A percentile compares a stretch with the other conserved stretches of the same genome.
These are phyloP conservation scores for Brachystomella parvula DNA, from an alignment of 1,140 invertebrate genomes.

Conservation along the genomic window DNA sequence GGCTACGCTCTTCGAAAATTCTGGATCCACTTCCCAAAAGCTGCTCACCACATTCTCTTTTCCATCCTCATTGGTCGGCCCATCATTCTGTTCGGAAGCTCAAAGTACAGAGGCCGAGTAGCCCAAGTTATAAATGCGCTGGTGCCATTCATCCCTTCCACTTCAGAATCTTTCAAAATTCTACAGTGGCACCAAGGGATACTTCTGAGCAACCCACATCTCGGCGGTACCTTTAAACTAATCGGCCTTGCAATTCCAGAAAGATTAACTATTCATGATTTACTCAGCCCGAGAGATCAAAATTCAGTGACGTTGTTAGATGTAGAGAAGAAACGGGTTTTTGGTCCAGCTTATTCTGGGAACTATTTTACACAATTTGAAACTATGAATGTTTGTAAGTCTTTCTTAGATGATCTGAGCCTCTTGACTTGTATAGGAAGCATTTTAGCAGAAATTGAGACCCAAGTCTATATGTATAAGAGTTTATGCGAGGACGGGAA, in stretches of 20 bases:
- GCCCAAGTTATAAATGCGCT: slow-evolving; percentile 31
- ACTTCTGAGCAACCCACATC: slow-evolving; percentile 35
- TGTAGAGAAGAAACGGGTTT: slow-evolving; percentile 23
- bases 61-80: slow-evolving; percentile 39
- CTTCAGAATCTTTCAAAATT: slow-evolving; percentile 28
- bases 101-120: slow-evolving; percentile 23
- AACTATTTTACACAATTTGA: slow-evolving; percentile 30
- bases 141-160: slow-evolving; percentile 22
- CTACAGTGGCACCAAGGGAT: slow-evolving; percentile 39
- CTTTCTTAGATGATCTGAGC: slow-evolving; percentile 30
- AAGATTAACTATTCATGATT: slow-evolving; percentile 37
- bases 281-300: slow-evolving; percentile 34
- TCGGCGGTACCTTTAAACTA: slow-evolving; percentile 31
- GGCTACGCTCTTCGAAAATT: slow-evolving; percentile 38
- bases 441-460: slow-evolving; percentile 29
- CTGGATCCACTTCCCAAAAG: slow-evolving; percentile 32
- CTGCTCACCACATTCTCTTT: slow-evolving; percentile 38
- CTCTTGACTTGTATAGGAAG: slow-evolving; percentile 28
- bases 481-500: slow-evolving; percentile 12
- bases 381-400: slow-evolving; percentile 13
- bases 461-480: slow-evolving; percentile 32
- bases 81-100: slow-evolving; percentile 35
- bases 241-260: slow-evolving; percentile 41
- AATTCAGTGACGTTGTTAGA: slow-evolving; percentile 32
- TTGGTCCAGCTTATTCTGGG: slow-evolving; percentile 34